These are phyloP conservation scores for Struthidea cinerea DNA, from an alignment of 2,113 vertebrate species.

Conservation along the genomic window DNA sequence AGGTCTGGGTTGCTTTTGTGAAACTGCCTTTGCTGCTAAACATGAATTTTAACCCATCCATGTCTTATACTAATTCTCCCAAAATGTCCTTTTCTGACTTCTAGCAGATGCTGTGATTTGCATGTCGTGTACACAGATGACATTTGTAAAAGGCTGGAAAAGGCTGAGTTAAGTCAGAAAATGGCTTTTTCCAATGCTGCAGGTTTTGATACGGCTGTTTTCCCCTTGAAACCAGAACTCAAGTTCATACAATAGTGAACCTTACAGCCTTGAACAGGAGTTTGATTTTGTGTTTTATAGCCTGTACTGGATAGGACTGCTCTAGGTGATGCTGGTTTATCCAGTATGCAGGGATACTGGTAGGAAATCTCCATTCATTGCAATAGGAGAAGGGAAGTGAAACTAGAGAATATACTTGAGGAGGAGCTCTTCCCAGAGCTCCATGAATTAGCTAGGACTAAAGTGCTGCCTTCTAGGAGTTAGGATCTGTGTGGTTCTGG, in stretches of 20 bases:
- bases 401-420: not conserved
- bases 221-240: not conserved
- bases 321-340: not conserved
- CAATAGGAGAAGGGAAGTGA: not conserved
- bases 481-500: conserved; percentile 5
- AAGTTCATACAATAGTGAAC: not conserved
- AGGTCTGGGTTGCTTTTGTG: not conserved
- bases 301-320: not conserved
- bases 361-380: not conserved
- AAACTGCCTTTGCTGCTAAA: not conserved
- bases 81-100: not conserved
- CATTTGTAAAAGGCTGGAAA: not conserved
- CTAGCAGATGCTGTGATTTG: not conserved
- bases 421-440: not conserved
- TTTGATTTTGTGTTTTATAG: not conserved
- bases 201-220: not conserved
- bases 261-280: not conserved
- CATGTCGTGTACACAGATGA: not conserved
- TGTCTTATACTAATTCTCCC: not conserved
- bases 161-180: not conserved
- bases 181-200: not conserved
- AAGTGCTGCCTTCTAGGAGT: not conserved
- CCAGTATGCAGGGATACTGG: not conserved
- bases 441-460: not conserved
- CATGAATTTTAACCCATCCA: not conserved